Base-by-base conservation (phyloP, 2,888 invertebrate genomes). In the Hypomecis punctinalis region DNA sequence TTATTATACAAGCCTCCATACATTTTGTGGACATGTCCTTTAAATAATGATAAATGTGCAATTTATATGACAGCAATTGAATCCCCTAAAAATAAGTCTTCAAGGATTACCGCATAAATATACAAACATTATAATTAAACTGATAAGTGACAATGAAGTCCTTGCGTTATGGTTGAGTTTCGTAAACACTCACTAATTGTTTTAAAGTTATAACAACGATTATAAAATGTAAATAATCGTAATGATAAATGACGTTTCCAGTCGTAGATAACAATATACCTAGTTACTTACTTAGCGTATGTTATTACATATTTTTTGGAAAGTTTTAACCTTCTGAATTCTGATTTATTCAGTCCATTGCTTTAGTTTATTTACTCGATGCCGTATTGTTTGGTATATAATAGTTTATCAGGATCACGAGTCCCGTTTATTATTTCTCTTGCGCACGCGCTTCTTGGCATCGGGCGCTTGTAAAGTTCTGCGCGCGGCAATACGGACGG, bases 401-500 rank as follows among this genome's bases (percentile, higher is more conserved):
- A 55, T 45, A 47, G 47, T 56, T 56, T 39, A 47, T 11, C 10
- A 48, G 56, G 39, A 56, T 56, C 47, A 56, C 47, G 47, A 47
- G 46, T 55, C 46, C 55, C 55, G 55, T 46, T 13, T 56, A 43
- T 69, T 61, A 63, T 68, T 61, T 63, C 56, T 67, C 60, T 10
- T 66, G 65, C 68, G 59, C 72, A 73, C 68, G 76, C 79, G 81
- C 78, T 66, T 66, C 52, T 6, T 23, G 23, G 52, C 52, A 52
- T 70, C 66, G 67, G 72, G 69, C 64, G 58, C 53, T 49, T 23
- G 23, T 23, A 3, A 23, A 23, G 23, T 23, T 67, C 66, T 71
- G 69, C 70, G 75, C 64, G 52, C 68, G 67, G 67, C 73, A 63
- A 68, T 60, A 65, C 65, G 68, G 65, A 68, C 70, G 73, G 55